Base-by-base conservation (phyloP, 2,888 invertebrate species). In the Acanthosepion lycidas region DNA sequence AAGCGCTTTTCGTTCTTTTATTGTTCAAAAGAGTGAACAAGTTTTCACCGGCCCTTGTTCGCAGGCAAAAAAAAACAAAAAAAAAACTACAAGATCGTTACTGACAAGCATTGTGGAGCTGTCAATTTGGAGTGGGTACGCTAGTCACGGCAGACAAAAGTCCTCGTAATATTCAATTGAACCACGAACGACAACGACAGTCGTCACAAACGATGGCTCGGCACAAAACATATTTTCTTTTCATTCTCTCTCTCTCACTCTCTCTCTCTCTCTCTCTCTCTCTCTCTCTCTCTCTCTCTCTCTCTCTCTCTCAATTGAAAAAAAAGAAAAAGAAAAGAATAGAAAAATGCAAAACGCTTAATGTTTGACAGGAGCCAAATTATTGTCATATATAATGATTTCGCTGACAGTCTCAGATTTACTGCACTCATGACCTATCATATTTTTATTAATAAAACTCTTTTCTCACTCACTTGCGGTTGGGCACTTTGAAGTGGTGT, bases 61-160 rank as follows among this genome's bases (percentile, higher is more conserved):
- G 12, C 12, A 33, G n/a, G 15, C 9, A 33, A 15, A 78, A n/a
- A n/a, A n/a, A 15, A n/a, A 28, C n/a, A 28, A 78, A 42, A 42
- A 42, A 42, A 78, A 78, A n/a, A 78, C n/a, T 78, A 78, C 78
- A 18, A 33, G 78, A n/a, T 78, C 12, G 12, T 78, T 12, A 33
- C n/a, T 78, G 78, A 78, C 78, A 78, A 78, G 78, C 78, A 78
- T 78, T 78, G n/a, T 78, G n/a, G n/a, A 78, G n/a, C n/a, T 78
- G 78, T 78, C 78, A 78, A 0, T 15, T n/a, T 78, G n/a, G n/a
- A 78, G 78, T n/a, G n/a, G 78, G n/a, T 15, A 78, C n/a, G 78
- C n/a, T n/a, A 78, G 78, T 78, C 78, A 78, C 18, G 78, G 78
- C 78, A n/a, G 78, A 78, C 78, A 78, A 78, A 78, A n/a, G 78